Evolutionary conservation across 2,888 invertebrate genomes (phyloP).

Genomic region (Orthosia gracilis): DNA sequence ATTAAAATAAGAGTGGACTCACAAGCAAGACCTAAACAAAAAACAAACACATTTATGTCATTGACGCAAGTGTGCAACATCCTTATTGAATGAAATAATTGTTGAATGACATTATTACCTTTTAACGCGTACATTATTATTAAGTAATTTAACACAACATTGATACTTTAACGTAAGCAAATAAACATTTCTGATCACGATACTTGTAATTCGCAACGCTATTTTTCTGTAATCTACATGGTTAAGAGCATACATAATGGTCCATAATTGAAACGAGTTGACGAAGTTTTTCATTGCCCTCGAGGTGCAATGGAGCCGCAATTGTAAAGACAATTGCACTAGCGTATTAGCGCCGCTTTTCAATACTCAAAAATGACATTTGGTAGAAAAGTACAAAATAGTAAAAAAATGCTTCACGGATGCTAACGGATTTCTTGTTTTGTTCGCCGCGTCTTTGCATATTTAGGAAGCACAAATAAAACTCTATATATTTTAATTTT

Average conservation of each 20-base stretch:
- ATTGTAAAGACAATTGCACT: no score
- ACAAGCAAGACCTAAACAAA: not conserved
- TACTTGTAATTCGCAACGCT: not conserved
- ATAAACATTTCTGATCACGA: not conserved
- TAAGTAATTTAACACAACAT: not conserved
- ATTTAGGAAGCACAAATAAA: no score
- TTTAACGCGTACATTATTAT: constrained; percentile 1
- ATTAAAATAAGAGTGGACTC: not conserved
- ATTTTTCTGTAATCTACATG: not conserved
- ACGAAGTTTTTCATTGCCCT: no score
- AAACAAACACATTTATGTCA: constrained; percentile 21
- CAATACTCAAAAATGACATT: no score
- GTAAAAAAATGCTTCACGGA: no score
- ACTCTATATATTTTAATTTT: no score
- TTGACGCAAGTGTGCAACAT: constrained; percentile 13
- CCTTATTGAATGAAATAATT: not conserved
- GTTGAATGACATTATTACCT: not conserved
- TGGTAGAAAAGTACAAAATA: no score
- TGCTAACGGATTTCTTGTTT: no score
- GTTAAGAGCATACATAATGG: not conserved
- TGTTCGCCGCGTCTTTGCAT: no score
- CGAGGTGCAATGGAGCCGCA: no score
- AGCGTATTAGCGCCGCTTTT: no score
- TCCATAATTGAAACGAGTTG: no score
- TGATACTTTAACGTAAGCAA: not conserved